Percentiles rank a stretch among this genome's conserved stretches.
These are phyloP conservation scores for Cryptocephalus primarius DNA, from an alignment of 2,888 invertebrate species.

Conservation along the genomic window DNA sequence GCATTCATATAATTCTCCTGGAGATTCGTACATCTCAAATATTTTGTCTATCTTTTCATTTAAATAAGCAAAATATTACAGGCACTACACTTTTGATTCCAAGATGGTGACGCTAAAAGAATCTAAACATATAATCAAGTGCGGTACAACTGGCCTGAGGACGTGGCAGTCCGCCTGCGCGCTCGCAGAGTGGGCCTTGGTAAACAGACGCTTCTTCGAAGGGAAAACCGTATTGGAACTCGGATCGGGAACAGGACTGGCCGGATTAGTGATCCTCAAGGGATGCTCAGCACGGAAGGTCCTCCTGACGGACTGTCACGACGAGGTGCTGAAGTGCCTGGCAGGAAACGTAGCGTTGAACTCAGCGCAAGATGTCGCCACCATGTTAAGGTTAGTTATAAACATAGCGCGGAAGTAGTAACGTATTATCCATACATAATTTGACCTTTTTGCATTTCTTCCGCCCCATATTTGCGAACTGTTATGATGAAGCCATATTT, in stretches of 20 bases:
- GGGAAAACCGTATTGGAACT: constrained; percentile 57
- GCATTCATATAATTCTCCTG: too few relatives aligned
- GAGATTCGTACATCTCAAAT: too few relatives aligned
- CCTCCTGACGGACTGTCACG: constrained; percentile 60
- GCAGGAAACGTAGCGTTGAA: constrained; percentile 53
- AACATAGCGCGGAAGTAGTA: too few relatives aligned
- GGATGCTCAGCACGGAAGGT: constrained; percentile 44
- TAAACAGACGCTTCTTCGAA: constrained; percentile 41
- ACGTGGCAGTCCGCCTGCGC: constrained; percentile 71
- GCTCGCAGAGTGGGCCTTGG: constrained; percentile 58
- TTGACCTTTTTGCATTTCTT: too few relatives aligned
- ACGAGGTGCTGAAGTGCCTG: constrained; percentile 50
- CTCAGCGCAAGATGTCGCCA: constrained; percentile 5
- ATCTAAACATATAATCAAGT: constrained; percentile 58
- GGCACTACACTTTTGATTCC: constrained; percentile 48
- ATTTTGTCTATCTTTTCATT: too few relatives aligned
- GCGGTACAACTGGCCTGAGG: constrained; percentile 70
- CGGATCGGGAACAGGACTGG: constrained; percentile 67
- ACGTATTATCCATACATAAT: too few relatives aligned
- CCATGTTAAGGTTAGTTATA: too few relatives aligned
- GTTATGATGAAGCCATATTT: too few relatives aligned
- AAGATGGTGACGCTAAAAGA: constrained; percentile 51
- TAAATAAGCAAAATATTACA: too few relatives aligned
- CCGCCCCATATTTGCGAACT: too few relatives aligned
- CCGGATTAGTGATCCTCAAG: constrained; percentile 52